Base-by-base conservation (phyloP, 2,113 vertebrate genomes). In the Regulus satrapa region DNA sequence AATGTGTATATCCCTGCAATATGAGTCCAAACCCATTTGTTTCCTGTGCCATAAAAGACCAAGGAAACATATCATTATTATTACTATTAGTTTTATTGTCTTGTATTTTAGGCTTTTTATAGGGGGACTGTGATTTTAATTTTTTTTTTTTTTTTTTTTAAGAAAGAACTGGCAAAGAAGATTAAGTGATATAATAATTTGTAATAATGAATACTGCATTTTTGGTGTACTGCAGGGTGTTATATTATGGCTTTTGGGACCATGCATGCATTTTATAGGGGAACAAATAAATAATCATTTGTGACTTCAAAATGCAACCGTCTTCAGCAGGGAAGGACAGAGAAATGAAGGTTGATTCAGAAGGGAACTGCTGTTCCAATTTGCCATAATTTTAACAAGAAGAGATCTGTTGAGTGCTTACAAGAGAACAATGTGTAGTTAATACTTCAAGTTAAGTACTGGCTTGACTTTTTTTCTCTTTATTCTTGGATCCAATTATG, bases 101-200 rank as follows among this genome's bases (percentile, higher is more conserved):
- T 93, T 81, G 54, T 78, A 55, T 95, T 78, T 97, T 91, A 95
- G 90, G 69, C 45, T 83, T 87, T 87, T 21, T 80, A 68, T 41
- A 88, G 54, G 74, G 36, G 31, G 28, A 73, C 46, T 46, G 79
- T 92, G 69, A 46, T 34, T 25, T 49, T 5, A 10, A 11, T 54
- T 43, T 73, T 26, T 34, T 26, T 36, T n/a, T 41, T 48, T 51
- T 56, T 67, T 34, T 79, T 45, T 61, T 67, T 26, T 79, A 82
- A 48, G 62, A 95, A 94, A 86, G 78, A 79, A 83, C 46, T 94
- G 80, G 71, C 49, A 89, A 49, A 69, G 80, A 94, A 97, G 88
- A 98, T 95, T 61, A 98, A 98, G 66, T 86, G 94, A 88, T 95
- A 91, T 97, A 96, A 96, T 95, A 95, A 97, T 97, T 97, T 91